Percentiles rank a stretch among this genome's conserved stretches.
These are phyloP conservation scores for Aselliscus stoliczkanus DNA, from an alignment of 2,797 vertebrate genomes.

Conservation along the genomic window DNA sequence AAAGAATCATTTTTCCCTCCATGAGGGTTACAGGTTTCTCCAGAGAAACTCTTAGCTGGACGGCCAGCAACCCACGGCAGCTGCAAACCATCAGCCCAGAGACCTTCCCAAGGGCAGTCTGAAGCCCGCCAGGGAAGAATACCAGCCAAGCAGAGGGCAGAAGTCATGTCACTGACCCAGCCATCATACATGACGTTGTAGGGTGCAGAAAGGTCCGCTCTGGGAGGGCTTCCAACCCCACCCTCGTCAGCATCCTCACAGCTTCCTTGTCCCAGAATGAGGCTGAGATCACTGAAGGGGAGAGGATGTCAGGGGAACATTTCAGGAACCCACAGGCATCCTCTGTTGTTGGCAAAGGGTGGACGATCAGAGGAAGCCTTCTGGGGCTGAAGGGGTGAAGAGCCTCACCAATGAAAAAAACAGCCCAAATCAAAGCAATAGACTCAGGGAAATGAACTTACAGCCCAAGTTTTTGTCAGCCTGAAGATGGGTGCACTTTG, in stretches of 20 bases:
- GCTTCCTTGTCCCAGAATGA: not conserved
- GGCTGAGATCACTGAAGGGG: not conserved
- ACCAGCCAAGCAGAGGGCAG: not conserved
- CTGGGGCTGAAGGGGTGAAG: not conserved
- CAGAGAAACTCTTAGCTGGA: conserved; percentile 33
- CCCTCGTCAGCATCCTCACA: fast-evolving
- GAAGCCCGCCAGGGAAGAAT: not conserved
- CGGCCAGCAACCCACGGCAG: conserved; percentile 9
- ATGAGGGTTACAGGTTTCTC: conserved; percentile 51
- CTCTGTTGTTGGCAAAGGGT: not conserved
- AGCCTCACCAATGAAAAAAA: not conserved
- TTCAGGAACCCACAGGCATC: not conserved
- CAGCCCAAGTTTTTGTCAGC: conserved; percentile 96
- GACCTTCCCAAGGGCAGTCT: not conserved
- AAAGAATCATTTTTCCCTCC: conserved; percentile 38
- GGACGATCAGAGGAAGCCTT: not conserved
- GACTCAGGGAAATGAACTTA: conserved; percentile 80
- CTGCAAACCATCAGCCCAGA: conserved; percentile 9
- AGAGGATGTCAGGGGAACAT: not conserved
- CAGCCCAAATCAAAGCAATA: not conserved
- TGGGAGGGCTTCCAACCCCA: not conserved
- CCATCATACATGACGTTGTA: fast-evolving
- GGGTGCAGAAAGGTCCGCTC: not conserved
- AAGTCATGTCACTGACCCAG: not conserved
- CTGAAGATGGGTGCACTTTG: conserved; percentile 97